phyloP scores from a whole-genome alignment of 2,113 vertebrate genomes.

The Eleginops maclovinus region DNA sequence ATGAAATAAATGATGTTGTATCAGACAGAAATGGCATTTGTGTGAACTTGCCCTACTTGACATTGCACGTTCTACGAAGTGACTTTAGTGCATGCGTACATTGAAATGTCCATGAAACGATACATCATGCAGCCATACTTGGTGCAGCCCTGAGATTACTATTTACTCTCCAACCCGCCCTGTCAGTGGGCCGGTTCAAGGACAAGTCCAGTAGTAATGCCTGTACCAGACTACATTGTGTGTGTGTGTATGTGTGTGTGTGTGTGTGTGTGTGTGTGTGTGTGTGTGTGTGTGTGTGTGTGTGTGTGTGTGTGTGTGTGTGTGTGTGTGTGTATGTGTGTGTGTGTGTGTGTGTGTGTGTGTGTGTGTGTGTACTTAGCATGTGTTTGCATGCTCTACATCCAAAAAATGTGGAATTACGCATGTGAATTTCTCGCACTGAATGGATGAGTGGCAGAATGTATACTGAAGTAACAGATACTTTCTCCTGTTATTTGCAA shows the following conservation, averaged over 20 bases:
- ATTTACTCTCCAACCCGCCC: slow-evolving; percentile 23
- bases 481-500: slow-evolving; percentile 53
- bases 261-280: slow-evolving; percentile 37
- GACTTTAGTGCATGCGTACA: too few relatives aligned
- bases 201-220: slow-evolving; percentile 62
- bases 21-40: too few relatives aligned
- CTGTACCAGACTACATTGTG: slow-evolving; percentile 64
- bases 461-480: slow-evolving; percentile 37
- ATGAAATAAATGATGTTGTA: too few relatives aligned
- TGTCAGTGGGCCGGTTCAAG: slow-evolving; percentile 48
- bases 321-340: background rate
- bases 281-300: slow-evolving; percentile 25
- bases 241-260: slow-evolving; percentile 27
- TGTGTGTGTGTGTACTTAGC: slow-evolving; percentile 9
- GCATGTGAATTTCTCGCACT: slow-evolving; percentile 16
- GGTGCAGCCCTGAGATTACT: slow-evolving; percentile 1
- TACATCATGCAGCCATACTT: too few relatives aligned
- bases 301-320: slow-evolving; percentile 31
- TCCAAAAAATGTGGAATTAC: slow-evolving; percentile 19
- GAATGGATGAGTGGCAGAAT: slow-evolving; percentile 3
- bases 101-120: too few relatives aligned
- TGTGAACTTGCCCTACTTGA: too few relatives aligned
- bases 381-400: slow-evolving; percentile 24
- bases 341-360: too few relatives aligned
- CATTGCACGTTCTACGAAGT: too few relatives aligned